Evolutionary conservation across 1,140 invertebrate species (phyloP), one percentile per base, ranked within the genome.

Genomic region (Tribolium castaneum): DNA sequence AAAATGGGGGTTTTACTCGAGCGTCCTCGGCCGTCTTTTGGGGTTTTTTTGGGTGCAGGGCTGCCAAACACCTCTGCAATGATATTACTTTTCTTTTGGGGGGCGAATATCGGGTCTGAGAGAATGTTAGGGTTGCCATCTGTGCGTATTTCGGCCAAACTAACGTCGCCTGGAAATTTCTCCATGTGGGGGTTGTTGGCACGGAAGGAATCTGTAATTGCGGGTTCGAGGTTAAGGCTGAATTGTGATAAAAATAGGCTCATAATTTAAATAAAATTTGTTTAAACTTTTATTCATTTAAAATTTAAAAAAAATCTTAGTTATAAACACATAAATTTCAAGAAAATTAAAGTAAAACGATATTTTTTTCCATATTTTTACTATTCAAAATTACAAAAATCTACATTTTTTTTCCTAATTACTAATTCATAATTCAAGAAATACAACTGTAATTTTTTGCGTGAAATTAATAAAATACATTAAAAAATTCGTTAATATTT

Each of bases 131-230:
- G 90, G 85, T 94, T 89, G 22, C 93, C 93, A 25, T 88, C 88
- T 1, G 92, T 92, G 54, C 90, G 86, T 54, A 88, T 89, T 85
- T 95, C 93, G 3, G 94, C 94, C 52, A 86, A 90, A 49, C 89
- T 88, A 2, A 95, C 90, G 86, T 94, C 93, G 54, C 89, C 89
- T 0, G 93, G 93, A 87, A 95, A 95, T 83, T 94, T 93, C 35
- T 92, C 90, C 92, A 94, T 94, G 75, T 89, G 90, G 56, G 90
- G 89, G 77, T 88, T 87, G 84, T 91, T 93, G 1, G 88, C 88
- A 81, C 92, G 87, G 81, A 85, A 89, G 84, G 90, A 88, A 81
- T 90, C 91, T 91, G 80, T 10, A 86, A 80, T 76, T 51, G 3
- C 0, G 35, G 22, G 34, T 30, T 19, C 16, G 16, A 19, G 16